Base-by-base conservation (phyloP, 92 coral and sea anemone genomes). In the Palythoa grandis region DNA sequence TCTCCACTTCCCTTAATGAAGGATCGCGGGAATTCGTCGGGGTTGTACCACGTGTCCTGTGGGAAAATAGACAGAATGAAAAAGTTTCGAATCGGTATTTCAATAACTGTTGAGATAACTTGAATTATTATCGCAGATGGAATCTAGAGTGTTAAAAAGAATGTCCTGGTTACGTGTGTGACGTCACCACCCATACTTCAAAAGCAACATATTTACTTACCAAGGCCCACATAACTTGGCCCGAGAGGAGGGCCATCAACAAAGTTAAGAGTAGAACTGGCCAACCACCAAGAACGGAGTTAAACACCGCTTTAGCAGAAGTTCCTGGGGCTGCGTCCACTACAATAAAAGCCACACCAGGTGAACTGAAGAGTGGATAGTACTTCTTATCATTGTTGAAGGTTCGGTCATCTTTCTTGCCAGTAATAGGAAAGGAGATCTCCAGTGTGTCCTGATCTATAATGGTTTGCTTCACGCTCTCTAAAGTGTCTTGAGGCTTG, bases 31-130 rank as follows among this genome's bases (percentile, higher is more conserved):
- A 96, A 96, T 52, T 96, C 98, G 11, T 96, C 99, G 0, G 99
- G 99, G 85, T 96, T 96, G 74, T 91, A 82, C 98, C 98, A 94
- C 5, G 98, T 94, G 87, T 96, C 99, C 99, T 96, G 79, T 13
- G 24, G 25, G 52, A 63, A 38, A 65, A 53, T 43, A 54, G 19
- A 54, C 13, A 29, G 20, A 25, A 16, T 47, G 35, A 40, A 65
- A 50, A 39, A 22, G 1, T 14, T 58, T 13, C 5, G 52, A 24
- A 15, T 29, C 47, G 2, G 65, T 38, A 85, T 7, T n/a, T 50
- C 7, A 12, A 8, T 23, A 23, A 23, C 38, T 15, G 19, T 24
- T 29, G 35, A 29, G 1, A 29, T 29, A n/a, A n/a, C n/a, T n/a
- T n/a, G n/a, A n/a, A n/a, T n/a, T n/a, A n/a, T n/a, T 12, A 14